These are phyloP conservation scores for Osmoderma eremita DNA, from an alignment of 2,888 invertebrate species.

Conservation along the genomic window DNA sequence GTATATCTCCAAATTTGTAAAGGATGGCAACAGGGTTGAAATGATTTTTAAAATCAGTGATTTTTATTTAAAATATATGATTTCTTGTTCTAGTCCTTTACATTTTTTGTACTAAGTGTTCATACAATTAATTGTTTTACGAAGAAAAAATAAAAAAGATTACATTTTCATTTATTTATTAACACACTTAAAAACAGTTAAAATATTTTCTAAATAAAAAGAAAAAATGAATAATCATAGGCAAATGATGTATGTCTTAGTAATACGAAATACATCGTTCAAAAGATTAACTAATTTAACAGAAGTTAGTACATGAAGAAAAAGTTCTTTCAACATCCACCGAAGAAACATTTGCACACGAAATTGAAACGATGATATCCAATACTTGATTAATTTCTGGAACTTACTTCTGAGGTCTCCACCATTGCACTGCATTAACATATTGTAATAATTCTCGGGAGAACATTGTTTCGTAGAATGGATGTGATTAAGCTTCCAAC, in stretches of 20 bases:
- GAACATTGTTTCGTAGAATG: no score
- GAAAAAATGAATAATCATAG: not conserved
- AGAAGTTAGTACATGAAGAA: not conserved
- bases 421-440: no score
- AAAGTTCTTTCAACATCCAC: not conserved
- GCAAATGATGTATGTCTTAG: not conserved
- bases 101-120: not conserved
- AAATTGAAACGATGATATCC: no score
- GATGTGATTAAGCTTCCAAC: no score
- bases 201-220: not conserved
- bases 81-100: not conserved
- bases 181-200: not conserved
- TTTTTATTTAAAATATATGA: not conserved
- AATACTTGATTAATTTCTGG: no score
- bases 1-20: no score
- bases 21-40: not conserved
- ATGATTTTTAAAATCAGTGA: not conserved
- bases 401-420: no score
- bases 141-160: not conserved
- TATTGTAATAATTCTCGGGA: no score
- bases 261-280: not conserved
- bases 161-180: not conserved
- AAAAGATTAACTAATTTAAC: not conserved
- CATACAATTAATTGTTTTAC: no score
- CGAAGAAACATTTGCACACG: not conserved